phyloP scores from a whole-genome alignment of 2,113 vertebrate species.

The Cryptotis parvus region DNA sequence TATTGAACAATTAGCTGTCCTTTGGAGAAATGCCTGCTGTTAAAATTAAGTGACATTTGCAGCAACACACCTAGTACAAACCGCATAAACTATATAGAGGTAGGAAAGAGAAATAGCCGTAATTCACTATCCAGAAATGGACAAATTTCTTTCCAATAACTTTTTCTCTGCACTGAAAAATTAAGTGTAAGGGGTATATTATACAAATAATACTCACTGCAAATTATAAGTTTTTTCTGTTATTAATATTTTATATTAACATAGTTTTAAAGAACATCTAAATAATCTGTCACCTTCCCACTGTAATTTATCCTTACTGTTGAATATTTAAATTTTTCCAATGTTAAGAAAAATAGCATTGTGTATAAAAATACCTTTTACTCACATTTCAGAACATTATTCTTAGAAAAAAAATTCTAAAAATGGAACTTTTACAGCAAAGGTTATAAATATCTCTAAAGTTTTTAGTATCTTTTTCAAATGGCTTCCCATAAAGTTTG shows the following conservation, averaged over 20 bases:
- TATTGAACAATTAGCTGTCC: slow-evolving; percentile 17
- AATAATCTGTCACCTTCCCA: neutral
- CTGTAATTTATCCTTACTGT: neutral
- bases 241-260: neutral
- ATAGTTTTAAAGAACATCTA: neutral
- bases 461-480: neutral
- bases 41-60: slow-evolving; percentile 31
- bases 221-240: slow-evolving; percentile 41
- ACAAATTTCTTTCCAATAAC: slow-evolving; percentile 13
- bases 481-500: slow-evolving; percentile 43
- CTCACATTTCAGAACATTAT: slow-evolving; percentile 31
- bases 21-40: neutral
- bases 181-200: neutral
- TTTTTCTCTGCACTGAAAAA: neutral
- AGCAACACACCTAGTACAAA: neutral
- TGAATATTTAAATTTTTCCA: neutral
- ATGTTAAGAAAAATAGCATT: slow-evolving; percentile 11
- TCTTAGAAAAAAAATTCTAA: slow-evolving; percentile 18
- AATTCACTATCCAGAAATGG: neutral
- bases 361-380: neutral
- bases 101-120: neutral
- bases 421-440: neutral
- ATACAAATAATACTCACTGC: slow-evolving; percentile 22
- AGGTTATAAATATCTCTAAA: neutral
- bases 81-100: no score